Evolutionary conservation across 2,113 vertebrate genomes (phyloP).

Genomic region (Puma concolor): DNA sequence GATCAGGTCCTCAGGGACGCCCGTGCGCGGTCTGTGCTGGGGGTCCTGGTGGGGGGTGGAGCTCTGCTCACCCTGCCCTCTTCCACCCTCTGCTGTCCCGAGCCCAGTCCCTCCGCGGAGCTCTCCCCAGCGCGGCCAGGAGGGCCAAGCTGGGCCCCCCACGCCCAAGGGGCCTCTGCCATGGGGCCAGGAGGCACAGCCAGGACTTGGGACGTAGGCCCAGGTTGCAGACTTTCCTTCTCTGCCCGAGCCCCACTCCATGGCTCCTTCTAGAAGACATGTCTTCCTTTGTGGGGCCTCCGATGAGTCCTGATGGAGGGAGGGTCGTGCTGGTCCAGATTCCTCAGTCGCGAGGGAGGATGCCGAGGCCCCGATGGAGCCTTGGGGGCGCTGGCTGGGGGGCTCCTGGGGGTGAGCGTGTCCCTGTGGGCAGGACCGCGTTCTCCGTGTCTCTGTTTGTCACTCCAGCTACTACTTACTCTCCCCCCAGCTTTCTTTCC

Average conservation of each 20-base stretch:
- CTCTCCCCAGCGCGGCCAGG: neutral
- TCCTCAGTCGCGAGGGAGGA: neutral
- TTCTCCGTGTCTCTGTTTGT: too few relatives aligned
- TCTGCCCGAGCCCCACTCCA: fast-evolving
- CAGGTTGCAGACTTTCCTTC: neutral
- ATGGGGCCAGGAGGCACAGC: neutral
- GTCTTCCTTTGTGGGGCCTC: neutral
- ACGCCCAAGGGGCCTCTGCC: fast-evolving
- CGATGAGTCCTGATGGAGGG: too few relatives aligned
- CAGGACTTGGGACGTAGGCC: neutral
- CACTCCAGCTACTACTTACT: fast-evolving
- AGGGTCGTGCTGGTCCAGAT: neutral
- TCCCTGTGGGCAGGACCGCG: neutral
- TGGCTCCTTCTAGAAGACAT: neutral
- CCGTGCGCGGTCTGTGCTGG: fast-evolving
- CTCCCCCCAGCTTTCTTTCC: too few relatives aligned
- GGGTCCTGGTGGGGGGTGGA: neutral
- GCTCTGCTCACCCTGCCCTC: neutral
- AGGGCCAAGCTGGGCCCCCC: neutral
- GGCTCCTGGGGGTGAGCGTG: fast-evolving
- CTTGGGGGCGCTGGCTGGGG: neutral
- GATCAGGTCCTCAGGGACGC: fast-evolving
- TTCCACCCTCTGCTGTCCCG: neutral
- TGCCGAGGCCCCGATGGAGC: fast-evolving
- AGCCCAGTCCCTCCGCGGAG: neutral